Evolutionary conservation across 2,797 vertebrate genomes (phyloP), one percentile per base, ranked within the genome.

Genomic region (Rhadinocentrus ornatus): DNA sequence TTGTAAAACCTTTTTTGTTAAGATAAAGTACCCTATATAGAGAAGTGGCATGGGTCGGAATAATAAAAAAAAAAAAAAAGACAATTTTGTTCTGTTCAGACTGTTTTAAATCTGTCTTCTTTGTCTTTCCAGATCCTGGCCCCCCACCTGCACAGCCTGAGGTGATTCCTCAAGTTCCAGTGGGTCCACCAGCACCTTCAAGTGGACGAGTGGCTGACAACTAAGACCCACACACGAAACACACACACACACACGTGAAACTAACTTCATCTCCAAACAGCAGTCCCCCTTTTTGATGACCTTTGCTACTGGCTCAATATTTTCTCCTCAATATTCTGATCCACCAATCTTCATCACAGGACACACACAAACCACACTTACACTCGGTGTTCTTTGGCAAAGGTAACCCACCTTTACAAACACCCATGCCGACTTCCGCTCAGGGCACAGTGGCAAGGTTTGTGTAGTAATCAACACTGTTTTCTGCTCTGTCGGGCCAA

Each of bases 61-160:
- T 34, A 29, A 29, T n/a, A n/a, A n/a, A n/a, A n/a, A n/a, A n/a
- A n/a, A n/a, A n/a, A n/a, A n/a, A n/a, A n/a, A n/a, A n/a, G n/a
- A 29, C 27, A 29, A 29, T 29, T 4, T 29, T 29, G 2, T 29
- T 29, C 27, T 29, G 2, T 29, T 29, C 27, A 29, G 27, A 29
- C 27, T 29, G 27, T n/a, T 69, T 75, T 81, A 32, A 80, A 69
- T 35, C 10, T 20, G 0, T 3, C n/a, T 2, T 62, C 16, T 22
- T 60, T 15, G 15, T 32, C 50, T 65, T 24, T 62, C 6, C 92
- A 99, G 97, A 97, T 83, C 94, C 96, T 0, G 93, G 93, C 1
- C 95, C 95, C 0, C 88, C 84, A 0, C 84, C 93, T 63, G 77
- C 95, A 0, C 95, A 96, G 35, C 85, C 94, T 2, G 97, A 99